Evolutionary conservation across 2,888 invertebrate genomes (phyloP).

Genomic region (Pediacus dermestoides): DNA sequence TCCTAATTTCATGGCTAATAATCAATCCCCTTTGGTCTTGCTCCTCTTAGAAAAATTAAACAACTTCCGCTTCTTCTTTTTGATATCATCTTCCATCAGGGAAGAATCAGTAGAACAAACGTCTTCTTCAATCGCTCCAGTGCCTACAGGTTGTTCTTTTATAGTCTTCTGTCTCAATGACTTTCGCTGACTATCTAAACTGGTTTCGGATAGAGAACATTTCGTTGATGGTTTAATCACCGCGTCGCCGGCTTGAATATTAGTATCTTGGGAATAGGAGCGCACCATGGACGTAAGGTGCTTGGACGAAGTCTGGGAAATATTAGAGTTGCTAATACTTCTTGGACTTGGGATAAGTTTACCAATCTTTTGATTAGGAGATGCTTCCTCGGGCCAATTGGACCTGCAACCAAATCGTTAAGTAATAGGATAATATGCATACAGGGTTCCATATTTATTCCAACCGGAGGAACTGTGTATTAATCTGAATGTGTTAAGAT

Average conservation of each 20-base stretch:
- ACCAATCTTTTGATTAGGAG: slow-evolving; percentile 11
- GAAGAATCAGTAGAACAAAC: slow-evolving; percentile 68
- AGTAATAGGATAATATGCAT: too few relatives aligned
- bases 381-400: slow-evolving; percentile 31
- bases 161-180: slow-evolving; percentile 33
- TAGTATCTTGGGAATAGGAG: slow-evolving; percentile 54
- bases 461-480: too few relatives aligned
- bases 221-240: slow-evolving; percentile 41
- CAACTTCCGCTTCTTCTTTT: slow-evolving; percentile 61
- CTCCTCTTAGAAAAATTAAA: slow-evolving; percentile 62
- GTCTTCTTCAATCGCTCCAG: slow-evolving; percentile 60
- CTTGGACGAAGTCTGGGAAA: slow-evolving; percentile 27
- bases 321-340: slow-evolving; percentile 44
- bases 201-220: slow-evolving; percentile 54
- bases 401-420: slow-evolving; percentile 16
- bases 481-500: slow-evolving; percentile 5
- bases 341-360: slow-evolving; percentile 32
- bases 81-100: slow-evolving; percentile 60
- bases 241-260: slow-evolving; percentile 38
- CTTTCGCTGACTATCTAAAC: slow-evolving; percentile 32
- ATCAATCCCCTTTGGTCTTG: slow-evolving; percentile 35
- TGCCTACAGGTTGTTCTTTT: slow-evolving; percentile 32
- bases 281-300: slow-evolving; percentile 46
- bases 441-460: too few relatives aligned
- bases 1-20: too few relatives aligned